Base-by-base conservation (phyloP, 2,113 vertebrate genomes). In the Carassius auratus region DNA sequence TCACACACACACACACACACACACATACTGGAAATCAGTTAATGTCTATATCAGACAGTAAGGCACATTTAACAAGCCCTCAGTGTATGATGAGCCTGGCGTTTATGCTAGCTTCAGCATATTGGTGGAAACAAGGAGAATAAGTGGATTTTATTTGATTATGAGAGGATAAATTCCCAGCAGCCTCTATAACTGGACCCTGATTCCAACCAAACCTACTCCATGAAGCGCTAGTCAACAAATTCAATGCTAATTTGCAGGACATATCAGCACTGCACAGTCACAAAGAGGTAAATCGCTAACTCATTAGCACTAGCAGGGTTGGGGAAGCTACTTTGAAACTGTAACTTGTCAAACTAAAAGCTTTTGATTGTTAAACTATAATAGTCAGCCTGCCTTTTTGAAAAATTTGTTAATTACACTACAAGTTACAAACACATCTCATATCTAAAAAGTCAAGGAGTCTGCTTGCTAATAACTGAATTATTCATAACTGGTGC, bases 1-100 rank as follows among this genome's bases (percentile, higher is more conserved):
- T 33, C 14, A 30, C 62, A 12, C 45, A 15, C 14, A 15, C 62
- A 30, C 62, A 13, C 33, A 23, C 21, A 76, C 57, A 15, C 81
- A 82, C 42, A 73, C 71, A 68, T 52, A 66, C 81, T 79, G 71
- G 80, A 87, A 73, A 86, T 86, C 69, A 86, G 36, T 68, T 82
- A 52, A 81, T 81, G 62, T 76, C 55, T 85, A 87, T 84, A 73
- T 84, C 62, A 76, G 61, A 87, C 61, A 69, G 33, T 57, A 71
- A 76, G 38, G 21, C 15, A 23, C 80, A 36, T 85, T 69, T 86
- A 76, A 85, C 64, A 74, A 81, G 59, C 48, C 33, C 62, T 81
- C 62, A 68, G 42, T 81, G 45, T 68, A 61, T 52, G 61, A 50
- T 69, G 62, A 81, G 62, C 42, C 79, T 81, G 62, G 13, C n/a